phyloP scores from a whole-genome alignment of 1,140 invertebrate species.

The Bombus difficillimus region DNA sequence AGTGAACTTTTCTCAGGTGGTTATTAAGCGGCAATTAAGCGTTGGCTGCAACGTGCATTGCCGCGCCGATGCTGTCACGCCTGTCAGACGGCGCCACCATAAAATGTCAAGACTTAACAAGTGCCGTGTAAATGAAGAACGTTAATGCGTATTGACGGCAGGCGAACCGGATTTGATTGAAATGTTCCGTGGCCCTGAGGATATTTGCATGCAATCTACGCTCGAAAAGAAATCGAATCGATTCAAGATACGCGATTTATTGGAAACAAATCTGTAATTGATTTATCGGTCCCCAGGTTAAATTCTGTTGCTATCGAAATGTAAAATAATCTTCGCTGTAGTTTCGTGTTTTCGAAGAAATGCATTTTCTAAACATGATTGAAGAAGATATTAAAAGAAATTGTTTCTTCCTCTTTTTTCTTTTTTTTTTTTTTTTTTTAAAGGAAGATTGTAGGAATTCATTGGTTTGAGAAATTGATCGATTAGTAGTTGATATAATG shows the following conservation, averaged over 20 bases:
- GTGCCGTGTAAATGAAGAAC: slow-evolving; percentile 32
- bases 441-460: background rate
- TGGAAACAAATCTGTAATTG: background rate
- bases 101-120: slow-evolving; percentile 42
- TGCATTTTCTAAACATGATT: background rate
- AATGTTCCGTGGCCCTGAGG: slow-evolving; percentile 34
- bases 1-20: background rate
- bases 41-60: background rate
- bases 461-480: background rate
- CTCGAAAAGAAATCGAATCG: background rate
- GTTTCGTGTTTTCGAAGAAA: background rate
- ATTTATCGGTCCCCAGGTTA: background rate
- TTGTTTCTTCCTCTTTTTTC: too few species aligned
- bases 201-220: background rate
- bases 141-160: slow-evolving; percentile 40
- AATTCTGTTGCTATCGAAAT: background rate
- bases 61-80: slow-evolving; percentile 13
- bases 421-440: background rate
- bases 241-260: background rate
- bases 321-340: background rate
- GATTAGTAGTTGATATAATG: too few species aligned
- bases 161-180: slow-evolving; percentile 47
- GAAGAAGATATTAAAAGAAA: background rate
- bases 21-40: slow-evolving; percentile 33
- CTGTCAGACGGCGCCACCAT: slow-evolving; percentile 47